Conservation (phyloP, 2,797 vertebrate species). For the Tamandua tetradactyla region DNA sequence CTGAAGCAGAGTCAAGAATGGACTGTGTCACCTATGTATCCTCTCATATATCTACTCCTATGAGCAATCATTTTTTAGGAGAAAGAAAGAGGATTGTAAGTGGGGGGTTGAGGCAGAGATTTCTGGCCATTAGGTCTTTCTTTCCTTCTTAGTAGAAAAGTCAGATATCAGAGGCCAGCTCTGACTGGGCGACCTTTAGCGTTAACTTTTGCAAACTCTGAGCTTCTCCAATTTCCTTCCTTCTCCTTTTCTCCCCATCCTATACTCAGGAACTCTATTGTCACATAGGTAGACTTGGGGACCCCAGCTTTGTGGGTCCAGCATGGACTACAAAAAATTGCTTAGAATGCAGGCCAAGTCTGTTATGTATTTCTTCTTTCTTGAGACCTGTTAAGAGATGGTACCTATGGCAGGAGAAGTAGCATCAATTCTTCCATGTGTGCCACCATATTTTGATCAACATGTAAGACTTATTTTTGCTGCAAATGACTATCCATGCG, state of each 20-base stretch:
- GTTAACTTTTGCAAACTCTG: neutral
- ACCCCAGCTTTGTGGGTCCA: neutral
- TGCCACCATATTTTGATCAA: neutral
- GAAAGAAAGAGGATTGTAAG: neutral
- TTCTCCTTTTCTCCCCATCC: neutral
- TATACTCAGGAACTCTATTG: neutral
- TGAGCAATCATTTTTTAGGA: neutral
- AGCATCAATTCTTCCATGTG: neutral
- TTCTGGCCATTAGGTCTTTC: neutral
- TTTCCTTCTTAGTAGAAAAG: neutral
- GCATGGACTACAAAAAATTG: neutral
- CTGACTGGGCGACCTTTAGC: neutral
- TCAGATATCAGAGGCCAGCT: neutral
- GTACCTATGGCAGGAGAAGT: neutral
- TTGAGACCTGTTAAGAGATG: neutral
- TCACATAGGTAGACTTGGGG: neutral
- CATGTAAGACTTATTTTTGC: neutral
- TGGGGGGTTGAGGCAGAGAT: neutral
- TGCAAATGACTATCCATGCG: neutral
- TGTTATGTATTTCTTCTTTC: neutral
- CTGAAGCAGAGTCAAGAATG: neutral
- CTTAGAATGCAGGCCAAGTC: neutral
- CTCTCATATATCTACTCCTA: neutral
- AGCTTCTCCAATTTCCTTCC: neutral
- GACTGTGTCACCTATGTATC: neutral